These are phyloP conservation scores for Musca domestica DNA, from an alignment of 1,140 invertebrate species.

Conservation along the genomic window DNA sequence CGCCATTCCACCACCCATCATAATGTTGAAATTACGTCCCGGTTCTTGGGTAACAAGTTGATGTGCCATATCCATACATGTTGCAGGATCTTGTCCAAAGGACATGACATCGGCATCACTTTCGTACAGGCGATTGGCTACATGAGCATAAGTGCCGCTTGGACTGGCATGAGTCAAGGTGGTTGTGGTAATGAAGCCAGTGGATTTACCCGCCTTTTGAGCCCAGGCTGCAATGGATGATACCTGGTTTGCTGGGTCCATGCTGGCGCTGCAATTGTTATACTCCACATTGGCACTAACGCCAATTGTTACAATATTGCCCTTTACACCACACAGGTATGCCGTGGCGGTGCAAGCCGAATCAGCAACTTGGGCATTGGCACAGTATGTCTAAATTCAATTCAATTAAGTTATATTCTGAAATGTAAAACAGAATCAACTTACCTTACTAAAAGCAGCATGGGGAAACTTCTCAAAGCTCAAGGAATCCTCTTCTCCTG, in stretches of 20 bases:
- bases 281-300: conserved; percentile 62
- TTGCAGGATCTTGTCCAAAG: conserved; percentile 39
- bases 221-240: conserved; percentile 80
- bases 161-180: conserved; percentile 52
- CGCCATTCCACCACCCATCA: conserved; percentile 67
- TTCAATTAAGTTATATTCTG: not conserved
- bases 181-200: conserved; percentile 51
- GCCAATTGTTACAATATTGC: conserved; percentile 66
- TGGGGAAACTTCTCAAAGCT: conserved; percentile 75
- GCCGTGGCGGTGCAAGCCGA: conserved; percentile 73
- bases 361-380: conserved; percentile 78
- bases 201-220: conserved; percentile 66
- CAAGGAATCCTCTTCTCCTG: conserved; percentile 66
- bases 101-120: conserved; percentile 58
- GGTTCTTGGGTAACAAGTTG: conserved; percentile 66
- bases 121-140: conserved; percentile 75
- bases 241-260: conserved; percentile 58
- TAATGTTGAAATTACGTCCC: conserved; percentile 61
- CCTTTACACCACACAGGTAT: conserved; percentile 71
- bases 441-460: conserved; percentile 64
- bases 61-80: conserved; percentile 58
- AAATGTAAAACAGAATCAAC: conserved; percentile 9
- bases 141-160: conserved; percentile 55
- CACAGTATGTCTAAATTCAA: conserved; percentile 59
- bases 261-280: conserved; percentile 66